phyloP scores from a whole-genome alignment of 1,140 invertebrate genomes.

The Leptopilina clavipes region DNA sequence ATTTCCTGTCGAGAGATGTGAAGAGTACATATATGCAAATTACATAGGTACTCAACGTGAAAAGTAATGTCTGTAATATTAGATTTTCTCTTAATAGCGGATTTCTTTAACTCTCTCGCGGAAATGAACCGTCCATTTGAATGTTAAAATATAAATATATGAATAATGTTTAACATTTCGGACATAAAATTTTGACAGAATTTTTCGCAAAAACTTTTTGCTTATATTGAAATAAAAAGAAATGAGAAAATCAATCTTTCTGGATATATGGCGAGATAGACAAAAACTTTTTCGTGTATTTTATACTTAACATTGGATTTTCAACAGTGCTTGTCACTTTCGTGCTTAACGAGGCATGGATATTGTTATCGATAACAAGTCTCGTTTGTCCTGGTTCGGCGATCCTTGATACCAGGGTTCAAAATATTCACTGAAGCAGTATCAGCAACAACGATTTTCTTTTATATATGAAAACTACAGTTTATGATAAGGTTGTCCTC shows the following conservation, averaged over 20 bases:
- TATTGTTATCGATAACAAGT: constrained; percentile 24
- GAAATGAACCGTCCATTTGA: too few species aligned
- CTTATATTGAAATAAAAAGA: too few species aligned
- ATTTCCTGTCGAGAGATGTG: background rate
- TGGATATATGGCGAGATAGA: background rate
- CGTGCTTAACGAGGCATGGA: constrained; percentile 6
- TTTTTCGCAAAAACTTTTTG: too few species aligned
- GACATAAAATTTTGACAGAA: too few species aligned
- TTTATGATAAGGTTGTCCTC: constrained; percentile 21
- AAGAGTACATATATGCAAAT: too few species aligned
- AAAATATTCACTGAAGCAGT: constrained; percentile 15
- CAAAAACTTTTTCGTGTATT: constrained; percentile 8
- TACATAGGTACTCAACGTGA: too few species aligned
- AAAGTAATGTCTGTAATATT: too few species aligned
- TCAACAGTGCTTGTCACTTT: constrained; percentile 6
- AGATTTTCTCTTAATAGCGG: too few species aligned
- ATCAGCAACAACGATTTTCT: constrained; percentile 25
- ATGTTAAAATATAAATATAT: too few species aligned
- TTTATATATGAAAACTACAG: constrained; percentile 11
- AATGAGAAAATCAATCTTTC: too few species aligned
- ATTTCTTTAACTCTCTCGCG: too few species aligned
- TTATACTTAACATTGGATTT: background rate
- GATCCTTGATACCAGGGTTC: constrained; percentile 2
- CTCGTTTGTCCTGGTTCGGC: constrained; percentile 23
- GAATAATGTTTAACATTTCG: too few species aligned